Evolutionary conservation across 2,113 vertebrate species (phyloP).

Genomic region (Carassius auratus): DNA sequence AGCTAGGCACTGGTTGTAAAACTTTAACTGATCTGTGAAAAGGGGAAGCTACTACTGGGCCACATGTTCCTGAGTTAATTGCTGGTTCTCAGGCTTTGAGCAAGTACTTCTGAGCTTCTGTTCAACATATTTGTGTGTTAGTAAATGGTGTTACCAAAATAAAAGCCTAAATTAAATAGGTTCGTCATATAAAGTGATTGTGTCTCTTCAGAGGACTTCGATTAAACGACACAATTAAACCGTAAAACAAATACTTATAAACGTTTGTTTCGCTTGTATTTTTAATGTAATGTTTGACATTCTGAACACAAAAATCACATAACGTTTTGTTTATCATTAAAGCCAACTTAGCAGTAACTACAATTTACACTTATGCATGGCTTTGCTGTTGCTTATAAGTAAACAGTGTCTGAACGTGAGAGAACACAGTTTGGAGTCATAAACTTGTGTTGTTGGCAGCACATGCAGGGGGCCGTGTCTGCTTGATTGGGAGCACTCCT

Average conservation of each 20-base stretch:
- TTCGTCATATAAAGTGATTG: neutral
- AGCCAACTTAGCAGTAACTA: neutral
- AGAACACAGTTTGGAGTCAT: slow-evolving; percentile 60
- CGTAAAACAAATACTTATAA: too few relatives aligned
- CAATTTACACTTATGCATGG: slow-evolving; percentile 18
- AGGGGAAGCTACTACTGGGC: slow-evolving; percentile 75
- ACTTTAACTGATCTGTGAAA: slow-evolving; percentile 80
- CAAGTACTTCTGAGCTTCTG: neutral
- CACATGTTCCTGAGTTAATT: slow-evolving; percentile 74
- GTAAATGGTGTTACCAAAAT: neutral
- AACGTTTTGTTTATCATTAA: neutral
- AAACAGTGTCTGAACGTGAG: slow-evolving; percentile 53
- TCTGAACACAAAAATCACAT: neutral
- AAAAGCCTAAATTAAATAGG: neutral
- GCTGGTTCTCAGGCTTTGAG: slow-evolving; percentile 10
- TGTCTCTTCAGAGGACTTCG: neutral
- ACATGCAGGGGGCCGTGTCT: slow-evolving; percentile 43
- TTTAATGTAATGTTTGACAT: too few relatives aligned
- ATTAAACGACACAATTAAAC: too few relatives aligned
- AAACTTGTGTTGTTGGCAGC: slow-evolving; percentile 63
- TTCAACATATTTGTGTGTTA: neutral
- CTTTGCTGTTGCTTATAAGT: slow-evolving; percentile 50
- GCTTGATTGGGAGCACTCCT: slow-evolving; percentile 69
- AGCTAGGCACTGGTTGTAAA: slow-evolving; percentile 76
- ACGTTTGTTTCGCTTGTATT: too few relatives aligned